These are phyloP conservation scores for Linepithema humile DNA, from an alignment of 1,140 invertebrate genomes.

Conservation along the genomic window DNA sequence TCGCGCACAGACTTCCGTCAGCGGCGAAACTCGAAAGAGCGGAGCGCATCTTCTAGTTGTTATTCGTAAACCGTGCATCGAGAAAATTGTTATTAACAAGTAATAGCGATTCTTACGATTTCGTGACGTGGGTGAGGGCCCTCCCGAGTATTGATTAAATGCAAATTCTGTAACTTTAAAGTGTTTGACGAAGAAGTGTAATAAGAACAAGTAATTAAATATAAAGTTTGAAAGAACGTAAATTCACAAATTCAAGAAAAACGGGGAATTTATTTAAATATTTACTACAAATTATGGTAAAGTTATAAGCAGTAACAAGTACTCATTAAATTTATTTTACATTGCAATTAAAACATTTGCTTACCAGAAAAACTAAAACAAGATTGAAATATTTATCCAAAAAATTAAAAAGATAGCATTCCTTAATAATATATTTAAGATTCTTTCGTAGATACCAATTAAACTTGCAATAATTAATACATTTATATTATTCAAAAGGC, in stretches of 20 bases:
- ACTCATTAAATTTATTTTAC: background rate
- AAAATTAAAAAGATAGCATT: too few relatives aligned
- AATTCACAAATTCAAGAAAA: background rate
- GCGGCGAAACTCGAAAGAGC: constrained; percentile 21
- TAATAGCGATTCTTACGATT: background rate
- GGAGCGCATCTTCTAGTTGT: background rate
- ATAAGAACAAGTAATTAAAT: background rate
- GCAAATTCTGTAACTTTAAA: background rate
- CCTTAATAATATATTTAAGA: too few relatives aligned
- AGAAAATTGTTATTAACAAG: background rate
- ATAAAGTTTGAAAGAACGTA: background rate
- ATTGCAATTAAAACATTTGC: too few relatives aligned
- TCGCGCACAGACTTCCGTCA: constrained; percentile 41
- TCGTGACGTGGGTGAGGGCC: background rate
- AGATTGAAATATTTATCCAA: background rate
- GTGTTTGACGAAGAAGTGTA: background rate
- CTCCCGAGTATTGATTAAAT: background rate
- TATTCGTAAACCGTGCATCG: background rate
- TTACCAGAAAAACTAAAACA: background rate
- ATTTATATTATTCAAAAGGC: background rate
- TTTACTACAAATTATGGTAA: background rate
- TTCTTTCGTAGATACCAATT: background rate
- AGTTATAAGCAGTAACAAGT: background rate
- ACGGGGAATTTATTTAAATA: background rate
- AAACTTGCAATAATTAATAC: background rate